These are phyloP conservation scores for Dendroctonus valens DNA, from an alignment of 1,140 invertebrate genomes.

Conservation along the genomic window DNA sequence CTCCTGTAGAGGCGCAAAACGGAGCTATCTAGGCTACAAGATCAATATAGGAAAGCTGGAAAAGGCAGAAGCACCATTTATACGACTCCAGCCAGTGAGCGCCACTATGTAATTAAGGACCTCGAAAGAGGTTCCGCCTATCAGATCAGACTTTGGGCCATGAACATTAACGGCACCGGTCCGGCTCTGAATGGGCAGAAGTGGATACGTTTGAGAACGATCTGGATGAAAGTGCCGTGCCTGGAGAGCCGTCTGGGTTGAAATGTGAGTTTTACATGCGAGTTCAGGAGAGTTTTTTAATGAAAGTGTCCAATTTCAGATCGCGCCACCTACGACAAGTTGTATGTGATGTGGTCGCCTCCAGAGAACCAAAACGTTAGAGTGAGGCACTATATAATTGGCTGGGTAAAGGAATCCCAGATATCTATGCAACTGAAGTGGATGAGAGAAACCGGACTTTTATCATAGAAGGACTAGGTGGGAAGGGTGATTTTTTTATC, in stretches of 20 bases:
- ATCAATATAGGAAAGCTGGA: conserved; percentile 74
- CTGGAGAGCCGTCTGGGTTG: conserved; percentile 76
- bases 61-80: conserved; percentile 62
- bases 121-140: conserved; percentile 79
- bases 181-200: conserved; percentile 88
- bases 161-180: conserved; percentile 93
- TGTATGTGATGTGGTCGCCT: conserved; percentile 82
- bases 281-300: not conserved
- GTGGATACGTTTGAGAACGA: conserved; percentile 83
- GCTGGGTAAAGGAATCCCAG: conserved; percentile 94
- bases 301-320: conserved; percentile 51
- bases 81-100: conserved; percentile 82
- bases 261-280: conserved; percentile 55
- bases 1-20: conserved; percentile 76
- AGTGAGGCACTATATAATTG: conserved; percentile 88
- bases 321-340: conserved; percentile 75
- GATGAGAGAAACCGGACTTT: conserved; percentile 80
- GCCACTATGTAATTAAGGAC: conserved; percentile 70
- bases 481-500: not conserved
- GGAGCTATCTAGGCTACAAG: conserved; percentile 93
- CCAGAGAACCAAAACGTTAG: conserved; percentile 76
- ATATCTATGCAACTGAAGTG: conserved; percentile 75
- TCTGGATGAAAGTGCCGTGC: conserved; percentile 80
- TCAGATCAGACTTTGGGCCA: conserved; percentile 82
- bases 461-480: conserved; percentile 78